These are phyloP conservation scores for Uria lomvia DNA, from an alignment of 2,113 vertebrate species.

Conservation along the genomic window DNA sequence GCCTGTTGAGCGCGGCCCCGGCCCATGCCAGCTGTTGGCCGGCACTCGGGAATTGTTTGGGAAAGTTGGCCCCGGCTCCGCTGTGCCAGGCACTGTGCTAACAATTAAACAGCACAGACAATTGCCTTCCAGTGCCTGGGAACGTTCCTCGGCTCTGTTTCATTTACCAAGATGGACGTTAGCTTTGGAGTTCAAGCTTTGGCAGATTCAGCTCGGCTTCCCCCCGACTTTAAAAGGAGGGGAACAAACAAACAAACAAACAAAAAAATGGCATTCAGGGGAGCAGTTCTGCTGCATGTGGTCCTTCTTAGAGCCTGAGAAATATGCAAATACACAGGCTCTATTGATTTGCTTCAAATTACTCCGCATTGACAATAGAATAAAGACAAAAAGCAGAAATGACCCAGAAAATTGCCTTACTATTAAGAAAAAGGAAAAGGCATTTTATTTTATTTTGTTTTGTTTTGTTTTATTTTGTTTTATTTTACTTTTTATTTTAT, in stretches of 20 bases:
- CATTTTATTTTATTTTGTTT: neutral
- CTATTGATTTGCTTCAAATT: conserved; percentile 47
- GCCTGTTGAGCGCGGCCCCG: neutral
- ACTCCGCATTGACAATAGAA: conserved; percentile 16
- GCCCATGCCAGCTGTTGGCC: conserved; percentile 18
- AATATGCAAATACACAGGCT: conserved; percentile 37
- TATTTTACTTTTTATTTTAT: neutral
- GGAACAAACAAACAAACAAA: neutral
- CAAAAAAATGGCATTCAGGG: conserved; percentile 3
- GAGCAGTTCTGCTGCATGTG: conserved; percentile 46
- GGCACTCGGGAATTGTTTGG: neutral
- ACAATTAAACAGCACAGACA: conserved; percentile 36
- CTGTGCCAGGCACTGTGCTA: conserved; percentile 26
- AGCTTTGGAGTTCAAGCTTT: conserved; percentile 27
- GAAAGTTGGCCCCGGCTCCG: neutral
- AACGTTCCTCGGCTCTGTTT: neutral
- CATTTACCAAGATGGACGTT: conserved; percentile 15
- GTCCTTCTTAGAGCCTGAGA: conserved; percentile 45
- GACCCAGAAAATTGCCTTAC: conserved; percentile 14
- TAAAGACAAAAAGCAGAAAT: conserved; percentile 47
- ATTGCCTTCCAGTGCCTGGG: conserved; percentile 37
- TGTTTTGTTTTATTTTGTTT: neutral
- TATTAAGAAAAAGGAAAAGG: neutral
- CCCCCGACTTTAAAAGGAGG: neutral
- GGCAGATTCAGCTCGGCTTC: neutral